Base-by-base conservation (phyloP, 2,797 vertebrate genomes). In the Amazonetta brasiliensis region DNA sequence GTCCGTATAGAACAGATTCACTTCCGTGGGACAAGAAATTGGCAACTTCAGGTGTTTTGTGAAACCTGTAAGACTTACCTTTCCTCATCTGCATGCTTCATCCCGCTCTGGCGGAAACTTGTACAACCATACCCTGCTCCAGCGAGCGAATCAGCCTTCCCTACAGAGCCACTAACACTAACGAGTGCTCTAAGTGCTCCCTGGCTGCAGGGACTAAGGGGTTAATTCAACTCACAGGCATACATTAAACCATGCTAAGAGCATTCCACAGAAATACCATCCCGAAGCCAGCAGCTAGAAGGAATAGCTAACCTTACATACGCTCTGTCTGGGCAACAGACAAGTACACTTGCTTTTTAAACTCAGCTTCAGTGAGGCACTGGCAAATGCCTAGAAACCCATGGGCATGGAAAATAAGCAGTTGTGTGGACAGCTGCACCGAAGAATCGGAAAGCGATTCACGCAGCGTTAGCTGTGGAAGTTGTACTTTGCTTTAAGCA, bases 211-310 rank as follows among this genome's bases (percentile, higher is more conserved):
- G 28, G 6, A 54, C 31, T 15, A n/a, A 92, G 74, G 95, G 91
- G 92, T 96, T 95, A 96, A 96, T 52, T 19, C 87, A 35, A 15
- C 89, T 81, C 5, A 0, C 87, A 84, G 81, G 67, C 80, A 71
- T 9, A 77, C 92, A 67, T 77, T 80, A 52, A 72, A 74, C 77
- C 41, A 1, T 6, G 54, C 87, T 91, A 30, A 84, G 90, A 95
- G 94, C 96, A 90, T 95, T 95, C 93, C 96, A 90, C 44, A 89
- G 81, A 84, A 92, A 92, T 52, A 48, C 90, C 90, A 64, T 28
- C 84, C 86, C 0, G 35, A 25, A 84, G 71, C 58, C 9, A 31
- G 84, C 72, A 66, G 80, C 75, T 25, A 15, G 31, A 6, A 63
- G 82, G 74, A 89, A 55, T 8, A 58, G 91, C 71, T 79, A 44